phyloP scores from a whole-genome alignment of 2,888 invertebrate genomes.

The Scaptodrosophila latifasciaeformis region DNA sequence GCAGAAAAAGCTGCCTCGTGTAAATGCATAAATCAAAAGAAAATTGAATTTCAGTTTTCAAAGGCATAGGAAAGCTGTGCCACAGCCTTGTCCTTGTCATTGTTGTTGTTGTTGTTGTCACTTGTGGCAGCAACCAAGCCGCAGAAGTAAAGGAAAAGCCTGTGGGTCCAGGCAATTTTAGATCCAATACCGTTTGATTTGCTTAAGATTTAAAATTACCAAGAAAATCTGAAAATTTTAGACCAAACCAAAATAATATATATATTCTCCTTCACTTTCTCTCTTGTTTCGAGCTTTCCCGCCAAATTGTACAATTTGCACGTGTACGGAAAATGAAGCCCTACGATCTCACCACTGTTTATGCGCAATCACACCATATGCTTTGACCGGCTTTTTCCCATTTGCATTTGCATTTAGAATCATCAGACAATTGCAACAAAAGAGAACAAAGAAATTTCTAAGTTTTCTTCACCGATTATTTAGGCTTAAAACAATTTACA shows the following conservation, averaged over 20 bases:
- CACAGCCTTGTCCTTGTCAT: constrained; percentile 11
- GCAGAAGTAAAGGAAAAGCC: no score
- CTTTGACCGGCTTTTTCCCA: constrained; percentile 1
- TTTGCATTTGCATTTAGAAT: not conserved
- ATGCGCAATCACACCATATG: constrained; percentile 15
- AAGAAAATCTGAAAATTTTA: no score
- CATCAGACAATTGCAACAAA: constrained; percentile 27
- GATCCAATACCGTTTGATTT: no score
- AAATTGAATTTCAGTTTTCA: constrained; percentile 57
- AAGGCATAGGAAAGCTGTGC: constrained; percentile 38
- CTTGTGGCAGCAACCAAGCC: no score
- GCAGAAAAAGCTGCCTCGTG: no score
- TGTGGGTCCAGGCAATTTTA: no score
- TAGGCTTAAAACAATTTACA: constrained; percentile 34
- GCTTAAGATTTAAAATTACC: no score
- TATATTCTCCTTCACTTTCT: no score
- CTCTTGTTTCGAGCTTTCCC: no score
- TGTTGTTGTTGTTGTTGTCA: constrained; percentile 15
- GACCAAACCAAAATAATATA: no score
- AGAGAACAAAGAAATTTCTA: constrained; percentile 61
- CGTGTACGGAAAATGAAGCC: not conserved
- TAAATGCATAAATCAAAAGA: constrained; percentile 62
- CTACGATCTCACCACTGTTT: constrained; percentile 29
- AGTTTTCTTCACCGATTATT: constrained; percentile 67
- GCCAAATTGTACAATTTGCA: constrained; percentile 6